phyloP scores from a whole-genome alignment of 2,888 invertebrate species.

The Cephus rjabovi region DNA sequence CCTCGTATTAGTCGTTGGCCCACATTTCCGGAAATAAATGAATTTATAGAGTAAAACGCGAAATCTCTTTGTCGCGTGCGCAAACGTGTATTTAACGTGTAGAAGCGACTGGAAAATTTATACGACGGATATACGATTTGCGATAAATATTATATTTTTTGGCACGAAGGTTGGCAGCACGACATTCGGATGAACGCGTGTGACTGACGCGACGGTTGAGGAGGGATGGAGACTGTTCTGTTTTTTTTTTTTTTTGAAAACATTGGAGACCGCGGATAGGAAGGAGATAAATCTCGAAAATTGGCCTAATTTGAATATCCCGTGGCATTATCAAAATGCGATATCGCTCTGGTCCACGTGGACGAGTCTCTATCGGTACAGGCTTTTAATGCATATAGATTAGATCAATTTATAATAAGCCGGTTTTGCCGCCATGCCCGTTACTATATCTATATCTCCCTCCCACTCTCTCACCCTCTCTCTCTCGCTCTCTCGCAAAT shows the following conservation, averaged over 20 bases:
- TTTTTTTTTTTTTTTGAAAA: neutral
- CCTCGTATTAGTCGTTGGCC: neutral
- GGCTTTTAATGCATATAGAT: slow-evolving; percentile 64
- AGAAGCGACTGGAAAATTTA: too few relatives aligned
- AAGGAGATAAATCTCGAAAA: slow-evolving; percentile 40
- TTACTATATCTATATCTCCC: slow-evolving; percentile 20
- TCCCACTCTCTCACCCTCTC: slow-evolving; percentile 10
- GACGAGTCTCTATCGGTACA: slow-evolving; percentile 48
- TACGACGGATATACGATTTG: too few relatives aligned
- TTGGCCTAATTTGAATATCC: slow-evolving; percentile 61
- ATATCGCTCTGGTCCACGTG: slow-evolving; percentile 54
- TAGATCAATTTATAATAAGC: slow-evolving; percentile 65
- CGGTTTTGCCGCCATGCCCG: slow-evolving; percentile 45
- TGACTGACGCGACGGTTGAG: too few relatives aligned
- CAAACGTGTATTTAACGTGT: neutral
- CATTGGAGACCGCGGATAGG: neutral
- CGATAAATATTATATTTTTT: too few relatives aligned
- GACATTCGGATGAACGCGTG: too few relatives aligned
- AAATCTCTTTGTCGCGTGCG: neutral
- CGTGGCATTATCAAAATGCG: slow-evolving; percentile 61
- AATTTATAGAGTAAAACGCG: neutral
- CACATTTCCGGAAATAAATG: neutral
- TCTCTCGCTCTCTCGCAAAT: slow-evolving; percentile 24
- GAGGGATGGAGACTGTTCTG: neutral
- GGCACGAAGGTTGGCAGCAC: too few relatives aligned